Percentiles rank a stretch among this genome's conserved stretches.
These are phyloP conservation scores for Elephantulus edwardii DNA, from an alignment of 2,113 vertebrate genomes.

Conservation along the genomic window DNA sequence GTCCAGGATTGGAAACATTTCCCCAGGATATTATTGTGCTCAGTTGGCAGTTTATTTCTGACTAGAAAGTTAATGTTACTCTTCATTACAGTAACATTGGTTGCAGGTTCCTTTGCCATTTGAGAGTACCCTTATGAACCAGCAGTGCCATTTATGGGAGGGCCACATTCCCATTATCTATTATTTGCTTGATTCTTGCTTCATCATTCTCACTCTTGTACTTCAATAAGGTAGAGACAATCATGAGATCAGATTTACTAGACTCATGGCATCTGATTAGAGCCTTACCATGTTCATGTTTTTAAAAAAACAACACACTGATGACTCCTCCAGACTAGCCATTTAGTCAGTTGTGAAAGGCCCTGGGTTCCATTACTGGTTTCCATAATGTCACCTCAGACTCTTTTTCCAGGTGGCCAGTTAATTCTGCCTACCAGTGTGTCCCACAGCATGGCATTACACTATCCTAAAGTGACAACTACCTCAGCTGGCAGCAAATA, in stretches of 20 bases:
- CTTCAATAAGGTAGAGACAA: background rate
- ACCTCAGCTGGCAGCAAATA: conserved; percentile 42
- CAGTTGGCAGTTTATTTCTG: conserved; percentile 20
- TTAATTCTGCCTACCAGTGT: conserved; percentile 12
- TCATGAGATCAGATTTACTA: background rate
- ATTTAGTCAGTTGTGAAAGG: conserved; percentile 28
- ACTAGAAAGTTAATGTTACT: background rate
- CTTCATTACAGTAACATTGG: conserved; percentile 33
- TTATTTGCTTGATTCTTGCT: conserved; percentile 42
- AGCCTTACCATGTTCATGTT: background rate
- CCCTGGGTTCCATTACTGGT: background rate
- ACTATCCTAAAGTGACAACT: conserved; percentile 42
- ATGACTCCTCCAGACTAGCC: background rate
- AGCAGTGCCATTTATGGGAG: conserved; percentile 11
- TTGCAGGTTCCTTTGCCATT: conserved; percentile 40
- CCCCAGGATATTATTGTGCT: background rate
- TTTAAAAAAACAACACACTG: background rate
- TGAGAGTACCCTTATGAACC: background rate
- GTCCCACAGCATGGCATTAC: conserved; percentile 39
- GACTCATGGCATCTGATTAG: background rate
- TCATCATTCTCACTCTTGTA: conserved; percentile 6
- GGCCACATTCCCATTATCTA: conserved; percentile 45
- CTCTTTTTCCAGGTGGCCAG: background rate
- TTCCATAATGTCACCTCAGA: conserved; percentile 22
- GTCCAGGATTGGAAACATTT: background rate